phyloP scores from a whole-genome alignment of 2,797 vertebrate species.

The Loriculus beryllinus region DNA sequence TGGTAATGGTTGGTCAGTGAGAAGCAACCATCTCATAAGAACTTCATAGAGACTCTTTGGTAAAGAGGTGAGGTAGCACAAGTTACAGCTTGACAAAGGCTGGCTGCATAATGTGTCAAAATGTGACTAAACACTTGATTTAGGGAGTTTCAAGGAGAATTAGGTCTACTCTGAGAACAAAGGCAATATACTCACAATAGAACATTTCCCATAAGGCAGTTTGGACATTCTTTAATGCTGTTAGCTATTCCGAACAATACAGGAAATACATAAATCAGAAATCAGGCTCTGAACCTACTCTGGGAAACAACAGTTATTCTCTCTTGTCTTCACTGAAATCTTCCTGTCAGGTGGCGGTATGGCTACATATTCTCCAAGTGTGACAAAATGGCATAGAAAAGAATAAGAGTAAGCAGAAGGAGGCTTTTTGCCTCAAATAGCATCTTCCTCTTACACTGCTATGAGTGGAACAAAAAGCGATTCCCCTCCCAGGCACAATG shows the following conservation, averaged over 20 bases:
- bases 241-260: conserved; percentile 8
- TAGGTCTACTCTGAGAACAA: background rate
- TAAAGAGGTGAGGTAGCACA: background rate
- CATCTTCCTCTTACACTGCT: background rate
- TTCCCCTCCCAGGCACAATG: background rate
- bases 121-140: background rate
- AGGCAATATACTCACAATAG: background rate
- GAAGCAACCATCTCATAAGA: background rate
- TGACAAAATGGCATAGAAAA: background rate
- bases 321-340: background rate
- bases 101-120: background rate
- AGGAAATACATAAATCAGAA: conserved; percentile 9
- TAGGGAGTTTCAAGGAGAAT: background rate
- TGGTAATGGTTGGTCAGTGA: background rate
- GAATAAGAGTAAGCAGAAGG: background rate
- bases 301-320: background rate
- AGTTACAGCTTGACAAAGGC: background rate
- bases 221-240: conserved; percentile 35
- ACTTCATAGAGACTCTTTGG: background rate
- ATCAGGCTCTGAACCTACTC: background rate
- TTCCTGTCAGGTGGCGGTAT: background rate
- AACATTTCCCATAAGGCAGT: background rate
- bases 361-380: background rate
- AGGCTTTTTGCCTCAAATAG: background rate
- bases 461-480: background rate